These are phyloP conservation scores for Diacarnus erythraeanus DNA, from an alignment of 37 sponge, comb jelly and placozoan genomes.

Conservation along the genomic window DNA sequence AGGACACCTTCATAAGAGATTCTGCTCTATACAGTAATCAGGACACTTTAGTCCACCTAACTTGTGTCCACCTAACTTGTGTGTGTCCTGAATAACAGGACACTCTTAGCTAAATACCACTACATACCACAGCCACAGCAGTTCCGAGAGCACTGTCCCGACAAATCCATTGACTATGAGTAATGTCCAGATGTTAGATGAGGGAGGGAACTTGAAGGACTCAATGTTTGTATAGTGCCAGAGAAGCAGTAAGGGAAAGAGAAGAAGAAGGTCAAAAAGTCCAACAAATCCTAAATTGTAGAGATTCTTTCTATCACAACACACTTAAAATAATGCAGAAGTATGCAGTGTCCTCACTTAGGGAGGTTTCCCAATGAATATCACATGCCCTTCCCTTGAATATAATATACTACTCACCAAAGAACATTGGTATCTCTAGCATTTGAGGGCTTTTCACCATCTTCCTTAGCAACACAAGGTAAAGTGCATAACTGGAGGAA, in stretches of 20 bases:
- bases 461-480: conserved; percentile 71
- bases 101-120: neutral
- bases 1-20: no score
- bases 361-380: neutral
- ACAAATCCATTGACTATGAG: conserved; percentile 80
- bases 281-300: conserved; percentile 90
- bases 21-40: no score
- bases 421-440: conserved; percentile 88
- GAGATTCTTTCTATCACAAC: no score
- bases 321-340: no score
- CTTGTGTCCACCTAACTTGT: neutral
- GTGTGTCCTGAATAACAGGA: neutral
- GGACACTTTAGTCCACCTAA: neutral
- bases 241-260: conserved; percentile 70
- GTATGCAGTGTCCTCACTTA: no score
- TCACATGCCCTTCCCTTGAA: neutral
- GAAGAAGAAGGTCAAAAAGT: conserved; percentile 55
- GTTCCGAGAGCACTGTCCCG: conserved; percentile 92
- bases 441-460: conserved; percentile 41
- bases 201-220: conserved; percentile 71
- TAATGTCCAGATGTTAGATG: conserved; percentile 67
- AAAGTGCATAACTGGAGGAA: conserved; percentile 64
- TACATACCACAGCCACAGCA: conserved; percentile 86
- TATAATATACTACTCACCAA: conserved; percentile 38
- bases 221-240: conserved; percentile 75